Conservation (phyloP, 2,113 vertebrate species). For the Rhinoderma darwinii region DNA sequence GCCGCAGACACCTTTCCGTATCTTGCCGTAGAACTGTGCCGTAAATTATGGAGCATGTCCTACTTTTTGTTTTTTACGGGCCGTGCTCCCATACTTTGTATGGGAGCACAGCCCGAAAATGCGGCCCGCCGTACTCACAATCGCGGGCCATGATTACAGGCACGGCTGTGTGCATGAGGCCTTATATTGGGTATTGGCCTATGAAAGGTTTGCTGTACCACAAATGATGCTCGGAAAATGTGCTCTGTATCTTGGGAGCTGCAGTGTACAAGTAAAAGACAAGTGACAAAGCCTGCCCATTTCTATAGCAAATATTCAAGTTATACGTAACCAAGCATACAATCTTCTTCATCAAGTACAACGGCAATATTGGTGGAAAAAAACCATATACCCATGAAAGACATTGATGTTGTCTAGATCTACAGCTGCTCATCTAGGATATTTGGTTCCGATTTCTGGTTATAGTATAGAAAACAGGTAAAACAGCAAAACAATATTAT, state of each 20-base stretch:
- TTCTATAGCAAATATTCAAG: not conserved
- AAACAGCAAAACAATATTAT: not conserved
- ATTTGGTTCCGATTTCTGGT: not conserved
- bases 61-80: no score
- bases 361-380: not conserved
- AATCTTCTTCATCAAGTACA: not conserved
- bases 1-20: no score
- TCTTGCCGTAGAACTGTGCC: no score
- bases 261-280: not conserved
- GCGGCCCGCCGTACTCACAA: no score
- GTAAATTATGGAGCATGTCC: no score
- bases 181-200: not conserved
- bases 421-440: conserved; percentile 2
- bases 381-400: not conserved
- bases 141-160: no score
- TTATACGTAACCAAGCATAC: not conserved
- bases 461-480: not conserved
- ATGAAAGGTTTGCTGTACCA: not conserved
- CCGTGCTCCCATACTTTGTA: no score
- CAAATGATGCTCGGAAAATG: not conserved
- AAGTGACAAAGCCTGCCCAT: not conserved
- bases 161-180: no score
- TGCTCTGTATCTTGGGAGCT: conserved; percentile 4
- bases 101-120: no score
- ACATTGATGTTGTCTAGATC: not conserved